Evolutionary conservation across 2,113 vertebrate genomes (phyloP), one percentile per base, ranked within the genome.

Genomic region (Chloroceryle aenea): DNA sequence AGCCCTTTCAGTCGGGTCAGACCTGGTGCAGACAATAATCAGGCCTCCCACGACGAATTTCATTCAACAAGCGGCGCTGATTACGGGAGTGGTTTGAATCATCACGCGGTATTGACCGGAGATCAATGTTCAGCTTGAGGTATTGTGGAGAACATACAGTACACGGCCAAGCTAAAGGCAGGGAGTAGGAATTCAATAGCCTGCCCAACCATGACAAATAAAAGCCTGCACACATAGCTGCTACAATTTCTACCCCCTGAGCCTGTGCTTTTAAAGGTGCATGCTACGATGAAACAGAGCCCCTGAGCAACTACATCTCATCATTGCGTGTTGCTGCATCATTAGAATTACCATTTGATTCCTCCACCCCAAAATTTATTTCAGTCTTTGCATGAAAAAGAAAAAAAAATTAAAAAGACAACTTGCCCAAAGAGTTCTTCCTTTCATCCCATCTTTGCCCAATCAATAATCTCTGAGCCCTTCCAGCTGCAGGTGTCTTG

Each of bases 81-180:
- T 94, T 82, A 94, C 10, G 7, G 59, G 56, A 96, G 85, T 18
- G 69, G 71, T 64, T 93, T 10, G 4, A 97, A 95, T 93, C 96
- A 89, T 87, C 84, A 53, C 89, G 78, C 80, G 21, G 50, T 96
- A 93, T 89, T 92, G 97, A 97, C 78, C 40, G 2, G 48, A 96
- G 95, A 98, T 97, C 97, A 97, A 93, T 98, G 97, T 96, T 97
- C 97, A 97, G 93, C 97, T 95, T 93, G 92, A 96, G 68, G 89
- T 80, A 91, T 93, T 89, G 76, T 87, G 72, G 36, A 85, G 82
- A 96, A 87, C 80, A 90, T 32, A 86, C 0, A 90, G 83, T 43
- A 88, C 77, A 94, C 53, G 96, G 89, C 81, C 67, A 87, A 90
- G 64, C 87, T 87, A 66, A 82, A 68, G 79, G 59, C 64, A 0